A percentile compares a stretch with the other conserved stretches of the same genome.
phyloP scores from a whole-genome alignment of 2,113 vertebrate species.

The Centropus unirufus region DNA sequence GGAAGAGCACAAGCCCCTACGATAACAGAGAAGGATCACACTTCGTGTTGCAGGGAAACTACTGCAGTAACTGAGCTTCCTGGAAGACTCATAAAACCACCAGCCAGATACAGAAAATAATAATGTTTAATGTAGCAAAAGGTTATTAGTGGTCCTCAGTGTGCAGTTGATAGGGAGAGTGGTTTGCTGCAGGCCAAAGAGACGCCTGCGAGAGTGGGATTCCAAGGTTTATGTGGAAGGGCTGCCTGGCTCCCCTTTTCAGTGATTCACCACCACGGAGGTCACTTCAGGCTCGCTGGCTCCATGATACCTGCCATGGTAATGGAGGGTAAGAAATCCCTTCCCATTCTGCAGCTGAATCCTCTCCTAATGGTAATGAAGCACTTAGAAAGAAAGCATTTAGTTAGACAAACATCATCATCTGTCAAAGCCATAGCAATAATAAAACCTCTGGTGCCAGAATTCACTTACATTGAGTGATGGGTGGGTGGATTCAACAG shows the following conservation, averaged over 20 bases:
- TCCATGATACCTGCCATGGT: neutral
- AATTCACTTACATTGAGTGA: constrained; percentile 60
- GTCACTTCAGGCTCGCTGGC: neutral
- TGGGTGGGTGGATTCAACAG: constrained; percentile 21
- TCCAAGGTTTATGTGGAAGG: neutral
- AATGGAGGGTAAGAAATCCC: neutral
- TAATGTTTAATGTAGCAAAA: constrained; percentile 66
- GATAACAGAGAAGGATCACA: neutral
- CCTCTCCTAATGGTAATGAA: constrained; percentile 63
- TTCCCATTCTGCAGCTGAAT: constrained; percentile 22
- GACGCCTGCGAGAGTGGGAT: neutral
- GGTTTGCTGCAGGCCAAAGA: constrained; percentile 12
- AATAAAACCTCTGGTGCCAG: constrained; percentile 63
- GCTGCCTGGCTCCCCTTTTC: neutral
- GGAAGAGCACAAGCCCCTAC: neutral
- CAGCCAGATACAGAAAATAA: constrained; percentile 61
- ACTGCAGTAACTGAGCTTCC: constrained; percentile 6
- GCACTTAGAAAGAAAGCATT: constrained; percentile 47
- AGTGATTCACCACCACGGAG: neutral
- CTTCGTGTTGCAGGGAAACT: neutral
- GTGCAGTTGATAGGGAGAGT: neutral
- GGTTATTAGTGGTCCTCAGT: constrained; percentile 44
- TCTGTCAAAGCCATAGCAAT: constrained; percentile 58
- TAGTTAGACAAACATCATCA: constrained; percentile 67
- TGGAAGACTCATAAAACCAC: constrained; percentile 52